These are phyloP conservation scores for Sthenelais limicola DNA, from an alignment of 2,888 invertebrate species.

Conservation along the genomic window DNA sequence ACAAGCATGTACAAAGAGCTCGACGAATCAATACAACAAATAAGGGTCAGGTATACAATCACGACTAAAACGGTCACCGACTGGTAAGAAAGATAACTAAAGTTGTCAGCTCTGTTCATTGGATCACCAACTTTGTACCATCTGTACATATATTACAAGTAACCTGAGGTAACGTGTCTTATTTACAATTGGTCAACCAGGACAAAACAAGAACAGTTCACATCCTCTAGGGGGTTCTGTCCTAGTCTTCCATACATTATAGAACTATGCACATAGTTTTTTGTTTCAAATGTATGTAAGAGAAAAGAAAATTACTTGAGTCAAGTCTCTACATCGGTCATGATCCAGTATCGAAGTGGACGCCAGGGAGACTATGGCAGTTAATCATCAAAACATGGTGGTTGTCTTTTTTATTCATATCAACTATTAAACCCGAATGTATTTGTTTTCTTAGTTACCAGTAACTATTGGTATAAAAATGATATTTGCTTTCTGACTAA, in stretches of 20 bases:
- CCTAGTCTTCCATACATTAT: slow-evolving; percentile 25
- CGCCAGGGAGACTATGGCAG: no score
- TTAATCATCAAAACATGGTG: no score
- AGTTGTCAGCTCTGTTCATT: slow-evolving; percentile 37
- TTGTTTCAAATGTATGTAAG: slow-evolving; percentile 37
- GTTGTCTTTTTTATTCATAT: no score
- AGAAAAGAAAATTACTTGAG: no score
- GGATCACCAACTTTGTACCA: slow-evolving; percentile 35
- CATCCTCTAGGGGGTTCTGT: slow-evolving; percentile 7
- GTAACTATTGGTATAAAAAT: no score
- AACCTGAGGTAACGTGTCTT: slow-evolving; percentile 40
- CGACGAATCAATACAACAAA: slow-evolving; percentile 1
- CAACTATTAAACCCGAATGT: no score
- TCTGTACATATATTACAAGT: slow-evolving; percentile 40
- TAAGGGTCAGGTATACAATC: slow-evolving; percentile 16
- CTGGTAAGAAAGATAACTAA: slow-evolving; percentile 2
- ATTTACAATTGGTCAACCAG: slow-evolving; percentile 36
- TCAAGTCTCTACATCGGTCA: no score
- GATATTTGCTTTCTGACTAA: no score
- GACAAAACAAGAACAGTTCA: slow-evolving; percentile 30
- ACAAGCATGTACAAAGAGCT: slow-evolving; percentile 37
- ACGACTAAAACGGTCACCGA: slow-evolving; percentile 27
- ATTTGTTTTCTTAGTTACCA: no score
- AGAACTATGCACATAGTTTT: slow-evolving; percentile 31
- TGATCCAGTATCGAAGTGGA: no score